Base-by-base conservation (phyloP, 2,113 vertebrate species). In the Mystacornis crossleyi region DNA sequence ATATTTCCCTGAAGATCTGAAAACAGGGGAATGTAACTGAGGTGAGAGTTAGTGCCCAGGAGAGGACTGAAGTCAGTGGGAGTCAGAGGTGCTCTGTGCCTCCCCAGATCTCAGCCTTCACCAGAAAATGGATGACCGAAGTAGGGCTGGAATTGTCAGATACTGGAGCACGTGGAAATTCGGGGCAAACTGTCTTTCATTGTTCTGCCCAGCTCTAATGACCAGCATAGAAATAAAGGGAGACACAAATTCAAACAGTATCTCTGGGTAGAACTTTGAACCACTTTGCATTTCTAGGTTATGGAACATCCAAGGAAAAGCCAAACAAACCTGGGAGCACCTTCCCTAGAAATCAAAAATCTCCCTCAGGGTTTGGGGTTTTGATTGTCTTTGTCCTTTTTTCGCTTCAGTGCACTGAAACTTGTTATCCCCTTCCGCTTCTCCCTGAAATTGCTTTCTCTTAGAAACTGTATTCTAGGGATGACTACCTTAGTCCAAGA, bases 321-420 rank as follows among this genome's bases (percentile, higher is more conserved):
- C 45, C 69, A 88, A 42, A 78, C 69, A 87, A 94, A 93, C 40
- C 60, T 64, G 58, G 67, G 23, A 72, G 28, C 65, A 73, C 57
- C 23, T 92, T 50, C 53, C 62, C 40, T 61, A 65, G 25, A 28
- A 77, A 66, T 90, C 54, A 62, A 47, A 88, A 90, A 31, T 86
- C 55, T 87, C 75, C 74, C 90, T 86, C 33, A 67, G 89, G n/a
- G 60, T 87, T 89, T 97, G 70, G 34, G 15, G 66, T 91, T 94
- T 47, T 60, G 45, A n/a, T 71, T 91, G 75, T 48, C 79, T 77
- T 89, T 95, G 61, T 91, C n/a, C 38, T 81, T 69, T 88, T 85
- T 55, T 42, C 2, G 2, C 55, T 50, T 87, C 55, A 84, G 0
- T 69, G 54, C 34, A 4, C 38, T 95, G 61, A 79, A 91, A 86